Evolutionary conservation across 2,113 vertebrate species (phyloP), one percentile per base, ranked within the genome.

Genomic region (Hyla sarda): DNA sequence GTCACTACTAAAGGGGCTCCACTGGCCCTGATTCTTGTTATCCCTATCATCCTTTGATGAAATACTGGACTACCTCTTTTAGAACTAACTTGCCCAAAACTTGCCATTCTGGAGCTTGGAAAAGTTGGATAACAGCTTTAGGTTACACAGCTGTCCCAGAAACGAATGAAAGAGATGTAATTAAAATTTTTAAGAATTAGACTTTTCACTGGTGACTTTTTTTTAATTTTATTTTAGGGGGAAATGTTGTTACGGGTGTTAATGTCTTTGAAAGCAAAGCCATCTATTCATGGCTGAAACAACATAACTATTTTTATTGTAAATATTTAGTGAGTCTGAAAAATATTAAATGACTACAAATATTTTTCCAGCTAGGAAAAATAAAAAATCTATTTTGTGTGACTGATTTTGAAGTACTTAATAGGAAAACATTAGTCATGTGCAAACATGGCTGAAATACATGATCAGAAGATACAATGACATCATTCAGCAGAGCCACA

Each of bases 261-360:
- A 30, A 67, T 67, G 28, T 67, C 62, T 32, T 67, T 14, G 17
- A 67, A 16, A 19, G 21, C 28, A 30, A 67, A 69, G 14, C 32
- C 30, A 9, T 69, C 30, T 69, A 34, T 69, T 69, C 65, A 69
- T 69, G 30, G 16, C 65, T 69, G 32, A 69, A 69, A 37, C n/a
- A 69, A 37, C 30, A 69, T 28, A 34, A 19, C 16, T 32, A 32
- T 34, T 34, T 69, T 34, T 10, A 19, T 21, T 19, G 71, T 41
- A 73, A 73, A 73, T 73, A 45, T 73, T 73, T 45, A 45, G 37
- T 45, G 71, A 73, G 71, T 14, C 71, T 73, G 37, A 73, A 45
- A 73, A 45, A 69, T 34, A 69, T 69, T 69, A 1, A 69, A 34
- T 21, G 65, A 37, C 65, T 69, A 69, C 65, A 69, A 69, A 69